Base-by-base conservation (phyloP, 2,888 invertebrate genomes). In the Chrysolina haemoptera region DNA sequence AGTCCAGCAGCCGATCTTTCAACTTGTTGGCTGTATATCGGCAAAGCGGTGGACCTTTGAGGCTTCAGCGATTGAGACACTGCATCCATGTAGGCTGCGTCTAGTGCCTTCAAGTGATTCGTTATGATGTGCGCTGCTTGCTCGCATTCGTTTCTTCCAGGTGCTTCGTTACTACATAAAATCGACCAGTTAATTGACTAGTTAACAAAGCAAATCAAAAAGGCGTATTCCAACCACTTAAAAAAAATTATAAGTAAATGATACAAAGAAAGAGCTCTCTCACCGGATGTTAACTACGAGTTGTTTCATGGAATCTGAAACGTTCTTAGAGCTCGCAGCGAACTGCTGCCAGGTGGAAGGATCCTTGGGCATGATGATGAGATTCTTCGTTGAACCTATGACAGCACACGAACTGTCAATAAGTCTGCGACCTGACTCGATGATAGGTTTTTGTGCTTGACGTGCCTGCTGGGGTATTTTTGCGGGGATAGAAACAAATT, bases 271-370 rank as follows among this genome's bases (percentile, higher is more conserved):
- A 16, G 22, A 66, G 16, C 18, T 62, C 35, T 53, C 85, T 82
- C 85, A 94, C 91, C 95, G 93, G 82, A 98, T 97, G 78, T 96
- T 96, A 14, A 96, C 93, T 5, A 98, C 98, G 5, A 99, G 91
- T 12, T 93, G 92, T 88, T 99, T 99, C 85, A 99, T 98, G 40
- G 97, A 96, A 87, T 99, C 98, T 0, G 98, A 98, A 0, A 99
- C 98, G 67, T 93, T 94, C 87, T 97, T 98, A 86, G 98, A 98
- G 89, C 98, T 97, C 82, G 93, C 93, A 0, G 98, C 98, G 76
- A 99, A 92, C 73, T 94, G 91, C 86, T 98, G 98, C 98, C 99
- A 99, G 22, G 96, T 96, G 0, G 95, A 91, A 2, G 98, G 95
- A 89, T 99, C 98, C 78, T 94, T 93, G 0, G 98, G 97, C 65